These are phyloP conservation scores for Trachelus troglodyta DNA, from an alignment of 2,888 invertebrate genomes.

Conservation along the genomic window DNA sequence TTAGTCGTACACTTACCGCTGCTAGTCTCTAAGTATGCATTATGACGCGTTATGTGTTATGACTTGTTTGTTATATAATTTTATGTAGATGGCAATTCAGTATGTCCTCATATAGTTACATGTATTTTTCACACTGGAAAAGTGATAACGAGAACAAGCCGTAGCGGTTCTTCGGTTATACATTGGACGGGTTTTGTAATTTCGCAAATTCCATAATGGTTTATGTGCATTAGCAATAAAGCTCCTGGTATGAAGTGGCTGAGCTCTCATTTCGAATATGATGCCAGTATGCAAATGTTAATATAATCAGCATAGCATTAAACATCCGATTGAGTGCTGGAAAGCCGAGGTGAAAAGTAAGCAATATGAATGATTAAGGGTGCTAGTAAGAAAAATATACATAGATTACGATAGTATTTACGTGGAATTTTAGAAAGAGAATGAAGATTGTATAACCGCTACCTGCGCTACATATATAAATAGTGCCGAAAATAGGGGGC, in stretches of 20 bases:
- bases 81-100: conserved; percentile 1
- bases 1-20: not conserved
- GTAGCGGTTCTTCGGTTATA: not conserved
- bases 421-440: no score
- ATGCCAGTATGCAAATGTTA: not conserved
- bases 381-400: no score
- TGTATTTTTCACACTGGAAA: not conserved
- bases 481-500: no score
- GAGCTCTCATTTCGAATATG: no score
- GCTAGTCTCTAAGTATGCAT: conserved; percentile 20
- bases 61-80: conserved; percentile 32
- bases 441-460: no score
- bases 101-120: not conserved
- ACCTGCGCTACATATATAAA: no score
- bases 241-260: not conserved
- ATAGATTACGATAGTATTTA: no score
- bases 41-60: conserved; percentile 11
- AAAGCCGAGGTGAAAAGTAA: no score
- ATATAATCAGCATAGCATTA: not conserved
- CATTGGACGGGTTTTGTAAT: not conserved
- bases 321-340: not conserved
- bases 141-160: not conserved
- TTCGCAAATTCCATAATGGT: conserved; percentile 28
- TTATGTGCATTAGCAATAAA: conserved; percentile 14
- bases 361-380: no score